Evolutionary conservation across 92 coral and sea anemone genomes (phyloP).

Genomic region (Epizoanthus scotinus): DNA sequence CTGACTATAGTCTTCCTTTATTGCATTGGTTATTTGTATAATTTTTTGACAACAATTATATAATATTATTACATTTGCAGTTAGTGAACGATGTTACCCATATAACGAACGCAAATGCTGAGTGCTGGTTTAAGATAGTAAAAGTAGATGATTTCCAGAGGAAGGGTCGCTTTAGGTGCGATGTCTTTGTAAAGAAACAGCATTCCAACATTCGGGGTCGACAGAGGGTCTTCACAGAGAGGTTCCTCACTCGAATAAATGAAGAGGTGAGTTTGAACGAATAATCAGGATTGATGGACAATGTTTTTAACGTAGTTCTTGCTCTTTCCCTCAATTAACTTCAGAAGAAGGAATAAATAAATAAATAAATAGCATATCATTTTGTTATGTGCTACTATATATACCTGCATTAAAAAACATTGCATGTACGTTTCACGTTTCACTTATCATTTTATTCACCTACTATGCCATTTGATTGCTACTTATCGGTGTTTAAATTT

Average conservation of each 20-base stretch:
- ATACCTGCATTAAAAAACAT: too few species aligned
- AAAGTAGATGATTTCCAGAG: neutral
- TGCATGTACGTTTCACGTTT: too few species aligned
- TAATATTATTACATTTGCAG: neutral
- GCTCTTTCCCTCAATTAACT: too few species aligned
- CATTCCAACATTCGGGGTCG: constrained; percentile 2
- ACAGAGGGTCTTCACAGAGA: constrained; percentile 1
- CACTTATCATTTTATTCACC: too few species aligned
- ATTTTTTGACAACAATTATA: too few species aligned
- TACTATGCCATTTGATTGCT: neutral
- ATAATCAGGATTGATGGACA: neutral
- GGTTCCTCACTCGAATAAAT: neutral
- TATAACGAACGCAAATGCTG: neutral
- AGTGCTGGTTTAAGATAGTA: neutral
- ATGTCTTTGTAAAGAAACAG: neutral
- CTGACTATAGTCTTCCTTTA: too few species aligned
- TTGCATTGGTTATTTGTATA: too few species aligned
- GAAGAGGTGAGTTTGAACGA: neutral
- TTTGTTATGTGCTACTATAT: too few species aligned
- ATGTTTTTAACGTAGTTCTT: too few species aligned
- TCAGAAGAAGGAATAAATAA: too few species aligned
- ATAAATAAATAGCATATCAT: too few species aligned
- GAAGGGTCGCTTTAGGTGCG: neutral
- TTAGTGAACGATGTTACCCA: neutral
- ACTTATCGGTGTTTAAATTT: neutral